Percentiles rank a stretch among this genome's conserved stretches.
Evolutionary conservation across 2,888 invertebrate species (phyloP).

Genomic region (Listrodromus nycthemerus): DNA sequence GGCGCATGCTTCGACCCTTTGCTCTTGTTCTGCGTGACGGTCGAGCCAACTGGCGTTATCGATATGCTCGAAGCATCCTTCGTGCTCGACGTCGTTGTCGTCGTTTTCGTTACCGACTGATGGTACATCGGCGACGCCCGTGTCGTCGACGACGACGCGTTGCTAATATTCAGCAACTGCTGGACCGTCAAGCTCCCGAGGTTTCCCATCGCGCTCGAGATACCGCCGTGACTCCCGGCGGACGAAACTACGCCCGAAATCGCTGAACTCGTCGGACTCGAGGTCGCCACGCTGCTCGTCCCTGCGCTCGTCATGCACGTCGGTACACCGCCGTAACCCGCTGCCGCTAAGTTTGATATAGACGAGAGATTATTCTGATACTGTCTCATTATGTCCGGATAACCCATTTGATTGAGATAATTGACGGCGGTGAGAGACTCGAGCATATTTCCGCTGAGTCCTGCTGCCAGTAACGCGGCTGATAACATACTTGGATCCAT

Average conservation of each 20-base stretch:
- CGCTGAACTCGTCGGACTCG: slow-evolving; percentile 69
- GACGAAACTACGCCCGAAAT: slow-evolving; percentile 13
- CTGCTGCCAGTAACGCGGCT: slow-evolving; percentile 77
- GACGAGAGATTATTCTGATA: slow-evolving; percentile 79
- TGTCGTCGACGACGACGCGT: slow-evolving; percentile 70
- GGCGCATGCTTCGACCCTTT: slow-evolving; percentile 69
- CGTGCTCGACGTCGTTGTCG: slow-evolving; percentile 74
- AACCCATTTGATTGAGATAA: slow-evolving; percentile 80
- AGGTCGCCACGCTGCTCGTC: slow-evolving; percentile 71
- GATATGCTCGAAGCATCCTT: slow-evolving; percentile 86
- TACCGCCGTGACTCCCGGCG: slow-evolving; percentile 66
- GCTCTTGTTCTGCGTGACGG: slow-evolving; percentile 67
- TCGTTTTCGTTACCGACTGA: slow-evolving; percentile 73
- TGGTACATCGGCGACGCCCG: slow-evolving; percentile 72
- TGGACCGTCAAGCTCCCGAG: slow-evolving; percentile 74
- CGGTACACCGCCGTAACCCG: slow-evolving; percentile 71
- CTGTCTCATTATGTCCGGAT: slow-evolving; percentile 79
- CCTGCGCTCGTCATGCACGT: slow-evolving; percentile 70
- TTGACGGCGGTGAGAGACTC: slow-evolving; percentile 79
- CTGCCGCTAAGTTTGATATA: slow-evolving; percentile 71
- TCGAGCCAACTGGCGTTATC: slow-evolving; percentile 79
- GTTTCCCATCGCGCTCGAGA: slow-evolving; percentile 65
- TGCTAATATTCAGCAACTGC: slow-evolving; percentile 76
- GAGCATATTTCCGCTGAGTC: slow-evolving; percentile 76
- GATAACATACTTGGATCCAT: slow-evolving; percentile 78